These are phyloP conservation scores for Agonum fuliginosum DNA, from an alignment of 2,888 invertebrate genomes.

Conservation along the genomic window DNA sequence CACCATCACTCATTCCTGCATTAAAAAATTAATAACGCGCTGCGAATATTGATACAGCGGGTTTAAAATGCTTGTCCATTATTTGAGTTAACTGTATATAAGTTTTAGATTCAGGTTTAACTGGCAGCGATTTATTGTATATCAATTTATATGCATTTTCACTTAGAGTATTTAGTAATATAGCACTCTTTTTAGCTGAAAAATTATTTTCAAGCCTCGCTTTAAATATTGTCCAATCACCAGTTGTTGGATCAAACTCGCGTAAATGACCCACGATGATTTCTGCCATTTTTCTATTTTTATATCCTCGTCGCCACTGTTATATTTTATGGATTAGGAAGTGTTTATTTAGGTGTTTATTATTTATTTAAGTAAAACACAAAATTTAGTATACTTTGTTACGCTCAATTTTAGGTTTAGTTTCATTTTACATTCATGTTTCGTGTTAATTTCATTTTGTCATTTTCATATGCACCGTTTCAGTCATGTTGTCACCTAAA, in stretches of 20 bases:
- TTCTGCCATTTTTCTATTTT: neutral
- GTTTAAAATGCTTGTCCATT: conserved; percentile 55
- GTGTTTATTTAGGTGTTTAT: no score
- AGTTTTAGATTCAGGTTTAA: conserved; percentile 49
- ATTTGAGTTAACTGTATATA: conserved; percentile 55
- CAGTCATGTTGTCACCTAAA: no score
- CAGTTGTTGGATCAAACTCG: conserved; percentile 57
- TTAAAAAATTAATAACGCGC: conserved; percentile 54
- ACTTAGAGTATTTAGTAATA: conserved; percentile 47
- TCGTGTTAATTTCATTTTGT: no score
- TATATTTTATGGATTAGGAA: no score
- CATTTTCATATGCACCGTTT: no score
- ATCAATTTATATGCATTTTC: conserved; percentile 59
- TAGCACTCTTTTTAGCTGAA: conserved; percentile 51
- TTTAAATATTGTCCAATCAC: conserved; percentile 59
- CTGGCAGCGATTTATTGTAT: conserved; percentile 59
- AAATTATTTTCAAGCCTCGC: conserved; percentile 57
- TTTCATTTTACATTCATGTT: no score
- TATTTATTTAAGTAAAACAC: no score
- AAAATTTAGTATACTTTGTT: no score
- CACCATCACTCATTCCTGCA: conserved; percentile 10
- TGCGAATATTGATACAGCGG: conserved; percentile 33
- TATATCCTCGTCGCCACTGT: conserved; percentile 41
- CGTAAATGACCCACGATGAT: conserved; percentile 56
- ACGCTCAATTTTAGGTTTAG: no score